These are phyloP conservation scores for Phyllotreta striolata DNA, from an alignment of 2,888 invertebrate species.

Conservation along the genomic window DNA sequence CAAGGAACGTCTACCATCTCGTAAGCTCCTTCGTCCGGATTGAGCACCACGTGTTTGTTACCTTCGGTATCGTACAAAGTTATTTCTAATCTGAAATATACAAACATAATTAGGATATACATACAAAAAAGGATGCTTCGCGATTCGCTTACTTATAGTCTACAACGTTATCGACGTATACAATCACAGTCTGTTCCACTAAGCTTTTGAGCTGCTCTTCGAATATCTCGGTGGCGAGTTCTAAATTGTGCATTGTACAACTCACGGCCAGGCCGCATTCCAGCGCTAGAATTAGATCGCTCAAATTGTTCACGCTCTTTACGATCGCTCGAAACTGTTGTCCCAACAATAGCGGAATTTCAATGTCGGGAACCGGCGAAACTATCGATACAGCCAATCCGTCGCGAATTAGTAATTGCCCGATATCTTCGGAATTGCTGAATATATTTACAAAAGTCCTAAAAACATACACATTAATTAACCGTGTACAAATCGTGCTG, in stretches of 20 bases:
- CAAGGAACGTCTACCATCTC: slow-evolving; percentile 66
- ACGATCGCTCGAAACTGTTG: slow-evolving; percentile 61
- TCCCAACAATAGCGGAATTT: slow-evolving; percentile 59
- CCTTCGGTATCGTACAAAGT: slow-evolving; percentile 69
- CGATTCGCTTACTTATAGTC: slow-evolving; percentile 57
- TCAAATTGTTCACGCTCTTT: slow-evolving; percentile 58
- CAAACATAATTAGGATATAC: not conserved
- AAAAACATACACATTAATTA: slow-evolving; percentile 17
- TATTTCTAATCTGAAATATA: slow-evolving; percentile 68
- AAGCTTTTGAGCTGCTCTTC: slow-evolving; percentile 66
- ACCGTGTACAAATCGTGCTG: not conserved
- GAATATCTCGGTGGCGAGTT: slow-evolving; percentile 58
- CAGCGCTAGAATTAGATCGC: slow-evolving; percentile 61
- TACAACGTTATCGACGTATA: slow-evolving; percentile 61
- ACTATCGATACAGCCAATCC: slow-evolving; percentile 46
- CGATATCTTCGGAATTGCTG: slow-evolving; percentile 46
- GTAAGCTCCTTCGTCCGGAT: slow-evolving; percentile 66
- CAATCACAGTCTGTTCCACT: slow-evolving; percentile 61
- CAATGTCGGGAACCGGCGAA: slow-evolving; percentile 46
- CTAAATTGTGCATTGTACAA: slow-evolving; percentile 64
- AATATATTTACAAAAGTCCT: slow-evolving; percentile 52
- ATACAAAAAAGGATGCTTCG: slow-evolving; percentile 9
- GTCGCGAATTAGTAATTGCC: slow-evolving; percentile 48
- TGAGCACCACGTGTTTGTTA: slow-evolving; percentile 63
- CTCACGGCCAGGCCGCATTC: slow-evolving; percentile 62